Evolutionary conservation across 2,888 invertebrate species (phyloP), one percentile per base, ranked within the genome.

Genomic region (Encarsia formosa): DNA sequence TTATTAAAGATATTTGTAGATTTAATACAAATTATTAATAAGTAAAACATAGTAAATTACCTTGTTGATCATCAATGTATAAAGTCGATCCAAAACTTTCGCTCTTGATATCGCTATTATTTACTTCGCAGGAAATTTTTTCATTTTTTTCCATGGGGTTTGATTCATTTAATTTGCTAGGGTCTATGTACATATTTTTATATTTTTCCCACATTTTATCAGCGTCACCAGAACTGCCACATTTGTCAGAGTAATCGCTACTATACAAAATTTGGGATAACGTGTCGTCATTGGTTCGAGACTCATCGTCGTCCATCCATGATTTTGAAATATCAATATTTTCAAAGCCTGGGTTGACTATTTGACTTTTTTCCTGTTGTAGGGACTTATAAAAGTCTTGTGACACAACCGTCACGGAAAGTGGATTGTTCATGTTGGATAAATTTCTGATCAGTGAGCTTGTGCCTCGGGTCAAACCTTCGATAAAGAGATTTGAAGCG

Each of bases 401-500:
- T 4, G 66, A 57, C 29, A 63, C 65, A 6, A 69, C 56, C 3
- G 68, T 69, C 20, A 68, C 67, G 1, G 67, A 69, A 9, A 69
- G 52, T 0, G 64, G 59, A 43, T 56, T 63, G 54, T 63, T 65
- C 35, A 63, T 56, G 19, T 51, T 62, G 4, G 61, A 47, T 49
- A 61, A 60, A 24, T 41, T 53, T n/a, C 44, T 56, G 4, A 54
- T 41, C 2, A 66, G 58, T 0, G 61, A 58, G 13, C 52, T 52
- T 5, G 65, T 61, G 16, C 62, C 58, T 57, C 59, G 65, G 23
- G 53, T 56, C 4, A 67, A 35, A 18, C 60, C 61, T 15, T 64
- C 64, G 31, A 59, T 60, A 2, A 68, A 32, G 5, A 57, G 37
- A 29, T 58, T 64, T 6, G 59, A 52, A 0, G 63, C 5, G 19